Base-by-base conservation (phyloP, 2,888 invertebrate species). In the Trilocha varians region DNA sequence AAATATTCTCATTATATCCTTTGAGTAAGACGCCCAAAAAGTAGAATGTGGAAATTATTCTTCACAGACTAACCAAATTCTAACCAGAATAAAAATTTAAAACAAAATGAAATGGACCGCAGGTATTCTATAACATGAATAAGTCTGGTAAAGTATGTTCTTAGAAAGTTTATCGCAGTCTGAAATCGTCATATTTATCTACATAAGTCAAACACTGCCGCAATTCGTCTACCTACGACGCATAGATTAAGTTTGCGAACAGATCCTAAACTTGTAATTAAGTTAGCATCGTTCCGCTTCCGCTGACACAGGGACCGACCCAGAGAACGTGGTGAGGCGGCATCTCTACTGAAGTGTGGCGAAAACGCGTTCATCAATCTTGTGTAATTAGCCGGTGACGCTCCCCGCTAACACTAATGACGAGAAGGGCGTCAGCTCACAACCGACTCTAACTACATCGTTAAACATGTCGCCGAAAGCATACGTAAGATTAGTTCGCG, bases 371-470 rank as follows among this genome's bases (percentile, higher is more conserved):
- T 65, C 78, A 79, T 79, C 79, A 78, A 78, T 79, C 78, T 79
- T 73, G 50, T 52, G 68, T 78, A 78, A 79, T 79, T 76, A 79
- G 72, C 70, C 52, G 64, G 69, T 66, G 77, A 72, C 70, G 72
- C 62, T 58, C 62, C 65, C 61, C 62, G 59, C 65, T 62, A 63
- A 56, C 65, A 59, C 70, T 77, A 76, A 78, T 75, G 77, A 72
- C 69, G 59, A 59, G 55, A 50, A 57, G 57, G 65, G 65, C 63
- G 60, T 59, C 50, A 51, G 46, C 52, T 55, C 47, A 49, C 39
- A 39, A 38, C 16, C 39, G 39, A 32, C 53, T 62, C 57, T 57
- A 44, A 45, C 56, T 54, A 58, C 54, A 34, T 18, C 34, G 36
- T 39, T 25, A 38, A 38, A 39, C 38, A 42, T 42, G 18, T 32